Percentiles rank a stretch among this genome's conserved stretches.
These are phyloP conservation scores for Megatriorchis doriae DNA, from an alignment of 2,113 vertebrate genomes.

Conservation along the genomic window DNA sequence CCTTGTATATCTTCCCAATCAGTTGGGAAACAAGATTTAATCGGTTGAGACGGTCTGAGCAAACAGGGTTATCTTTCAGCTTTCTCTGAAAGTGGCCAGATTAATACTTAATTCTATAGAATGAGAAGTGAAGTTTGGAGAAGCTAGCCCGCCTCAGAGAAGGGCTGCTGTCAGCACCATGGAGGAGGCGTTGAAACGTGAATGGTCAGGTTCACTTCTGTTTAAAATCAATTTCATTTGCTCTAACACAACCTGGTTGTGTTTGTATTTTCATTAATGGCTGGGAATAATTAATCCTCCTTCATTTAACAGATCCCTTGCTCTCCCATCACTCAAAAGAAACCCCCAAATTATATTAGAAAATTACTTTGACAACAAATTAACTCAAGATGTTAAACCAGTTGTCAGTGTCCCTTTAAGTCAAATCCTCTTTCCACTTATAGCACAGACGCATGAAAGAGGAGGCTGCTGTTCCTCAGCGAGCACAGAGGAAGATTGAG, in stretches of 20 bases:
- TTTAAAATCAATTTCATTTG: constrained; percentile 41
- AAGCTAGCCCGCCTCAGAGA: not conserved
- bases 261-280: not conserved
- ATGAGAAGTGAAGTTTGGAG: not conserved
- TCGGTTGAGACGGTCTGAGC: constrained; percentile 2
- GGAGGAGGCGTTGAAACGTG: accelerated
- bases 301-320: not conserved
- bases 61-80: not conserved
- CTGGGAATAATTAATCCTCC: constrained; percentile 27
- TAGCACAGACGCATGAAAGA: constrained; percentile 20
- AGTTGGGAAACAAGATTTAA: constrained; percentile 14
- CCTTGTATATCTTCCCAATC: not conserved
- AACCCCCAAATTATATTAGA: not conserved
- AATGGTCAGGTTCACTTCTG: constrained; percentile 21
- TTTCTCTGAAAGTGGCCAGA: not conserved
- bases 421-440: constrained; percentile 38
- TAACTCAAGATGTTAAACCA: constrained; percentile 20
- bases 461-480: not conserved
- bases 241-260: not conserved
- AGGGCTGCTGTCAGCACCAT: not conserved
- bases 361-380: not conserved
- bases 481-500: constrained; percentile 16
- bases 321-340: not conserved
- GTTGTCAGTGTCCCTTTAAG: constrained; percentile 37
- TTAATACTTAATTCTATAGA: not conserved